phyloP scores from a whole-genome alignment of 2,113 vertebrate genomes.

The Pterocles burchelli region DNA sequence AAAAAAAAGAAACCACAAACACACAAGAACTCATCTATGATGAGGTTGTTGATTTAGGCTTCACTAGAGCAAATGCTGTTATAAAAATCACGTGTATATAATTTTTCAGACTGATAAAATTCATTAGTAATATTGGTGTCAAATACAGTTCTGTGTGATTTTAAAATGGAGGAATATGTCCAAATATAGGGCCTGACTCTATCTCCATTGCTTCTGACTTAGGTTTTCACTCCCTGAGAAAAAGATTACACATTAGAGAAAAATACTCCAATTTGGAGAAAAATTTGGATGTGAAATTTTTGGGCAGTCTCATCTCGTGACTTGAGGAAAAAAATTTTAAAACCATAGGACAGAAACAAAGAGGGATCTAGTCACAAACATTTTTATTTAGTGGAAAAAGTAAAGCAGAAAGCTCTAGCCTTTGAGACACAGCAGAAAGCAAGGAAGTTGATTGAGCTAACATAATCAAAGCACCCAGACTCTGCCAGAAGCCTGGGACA shows the following conservation, averaged over 20 bases:
- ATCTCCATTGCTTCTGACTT: neutral
- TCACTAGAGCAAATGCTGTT: neutral
- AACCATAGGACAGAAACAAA: neutral
- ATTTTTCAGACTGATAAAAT: neutral
- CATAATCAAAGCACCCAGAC: neutral
- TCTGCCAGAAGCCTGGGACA: conserved; percentile 21
- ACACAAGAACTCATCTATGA: neutral
- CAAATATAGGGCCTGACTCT: neutral
- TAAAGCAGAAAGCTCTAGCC: conserved; percentile 1
- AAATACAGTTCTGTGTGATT: neutral
- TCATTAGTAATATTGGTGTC: neutral
- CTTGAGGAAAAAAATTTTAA: neutral
- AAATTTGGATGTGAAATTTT: neutral
- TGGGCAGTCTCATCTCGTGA: neutral
- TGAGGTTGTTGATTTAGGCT: neutral
- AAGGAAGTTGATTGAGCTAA: neutral
- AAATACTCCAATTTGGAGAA: neutral
- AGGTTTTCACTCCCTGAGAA: neutral
- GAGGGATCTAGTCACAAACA: neutral
- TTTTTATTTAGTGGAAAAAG: neutral
- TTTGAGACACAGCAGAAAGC: neutral
- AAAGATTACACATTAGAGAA: neutral
- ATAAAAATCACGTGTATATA: neutral
- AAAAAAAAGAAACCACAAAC: neutral
- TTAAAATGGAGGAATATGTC: neutral